Base-by-base conservation (phyloP, 2,888 invertebrate species). In the Drosophila multiciliata region DNA sequence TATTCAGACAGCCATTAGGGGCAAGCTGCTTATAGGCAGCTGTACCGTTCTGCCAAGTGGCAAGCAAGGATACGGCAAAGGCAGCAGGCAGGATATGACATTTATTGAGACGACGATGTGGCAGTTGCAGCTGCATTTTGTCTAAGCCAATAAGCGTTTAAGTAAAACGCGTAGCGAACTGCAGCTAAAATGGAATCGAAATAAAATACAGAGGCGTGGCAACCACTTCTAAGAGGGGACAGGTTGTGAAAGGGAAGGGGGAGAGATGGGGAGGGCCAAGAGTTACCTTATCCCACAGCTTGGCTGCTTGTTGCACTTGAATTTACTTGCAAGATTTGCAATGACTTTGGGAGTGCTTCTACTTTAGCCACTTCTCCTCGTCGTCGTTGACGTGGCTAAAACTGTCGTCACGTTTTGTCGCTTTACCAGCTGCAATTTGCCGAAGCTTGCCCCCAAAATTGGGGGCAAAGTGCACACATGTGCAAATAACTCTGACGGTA, bases 401-500 rank as follows among this genome's bases (percentile, higher is more conserved):
- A n/a, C 32, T 64, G 80, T 83, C 82, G 87, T 87, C 87, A 87
- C 87, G 87, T 89, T 83, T 87, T 87, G 59, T 79, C 81, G 81
- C 81, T 87, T 88, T 81, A 80, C 73, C 75, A 75, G 82, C 89
- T 78, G 82, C 87, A 88, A 87, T 87, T 87, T 87, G 80, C 53
- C 73, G 72, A 62, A 75, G 86, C 83, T 71, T 81, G 71, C 73
- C 73, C 72, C 75, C 66, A 62, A 45, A 45, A 45, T 23, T 45
- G 26, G 26, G 17, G 67, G 71, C 82, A 75, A 72, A 82, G 87
- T 87, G 84, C 88, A 86, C 82, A 83, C 87, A 87, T 87, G 83
- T 82, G 87, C 83, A 84, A 87, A 80, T 87, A 85, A 81, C 82
- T 88, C 76, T 81, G 76, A 83, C 75, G 81, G 87, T 87, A 89